Conservation (phyloP, 2,888 invertebrate genomes). For the Linnaemya vulpina region DNA sequence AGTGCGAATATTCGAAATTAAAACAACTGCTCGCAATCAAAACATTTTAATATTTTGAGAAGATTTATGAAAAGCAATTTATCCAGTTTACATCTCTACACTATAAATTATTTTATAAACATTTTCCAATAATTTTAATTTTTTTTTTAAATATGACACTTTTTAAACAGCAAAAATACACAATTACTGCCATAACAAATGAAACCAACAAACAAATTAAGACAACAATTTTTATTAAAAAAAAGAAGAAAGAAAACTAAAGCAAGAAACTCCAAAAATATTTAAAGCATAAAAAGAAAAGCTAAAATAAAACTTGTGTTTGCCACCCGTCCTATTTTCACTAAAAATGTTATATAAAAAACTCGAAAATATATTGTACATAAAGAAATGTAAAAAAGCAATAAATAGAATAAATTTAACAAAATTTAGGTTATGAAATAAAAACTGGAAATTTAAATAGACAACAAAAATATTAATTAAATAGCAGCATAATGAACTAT, state of each 20-base stretch:
- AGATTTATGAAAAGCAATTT: no score
- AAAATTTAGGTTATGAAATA: not conserved
- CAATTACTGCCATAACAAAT: conserved; percentile 56
- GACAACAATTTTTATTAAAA: conserved; percentile 4
- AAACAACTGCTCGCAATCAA: not conserved
- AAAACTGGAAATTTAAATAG: not conserved
- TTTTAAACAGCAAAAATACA: conserved; percentile 39
- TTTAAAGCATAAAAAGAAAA: conserved; percentile 24
- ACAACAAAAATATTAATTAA: not conserved
- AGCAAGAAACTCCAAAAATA: conserved; percentile 15
- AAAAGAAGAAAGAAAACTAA: conserved; percentile 1
- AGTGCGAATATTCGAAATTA: conserved; percentile 1
- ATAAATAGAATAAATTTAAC: conserved; percentile 58
- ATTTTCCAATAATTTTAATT: not conserved
- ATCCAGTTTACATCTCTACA: conserved; percentile 17
- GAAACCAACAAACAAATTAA: conserved; percentile 30
- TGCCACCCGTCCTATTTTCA: conserved; percentile 69
- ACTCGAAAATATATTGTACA: conserved; percentile 6
- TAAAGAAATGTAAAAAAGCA: conserved; percentile 51
- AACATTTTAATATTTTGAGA: not conserved
- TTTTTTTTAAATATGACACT: not conserved
- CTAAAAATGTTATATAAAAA: conserved; percentile 34
- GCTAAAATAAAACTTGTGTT: conserved; percentile 62
- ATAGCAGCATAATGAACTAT: no score
- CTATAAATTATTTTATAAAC: not conserved